These are phyloP conservation scores for Aplodontia rufa DNA, from an alignment of 2,113 vertebrate species.

Conservation along the genomic window DNA sequence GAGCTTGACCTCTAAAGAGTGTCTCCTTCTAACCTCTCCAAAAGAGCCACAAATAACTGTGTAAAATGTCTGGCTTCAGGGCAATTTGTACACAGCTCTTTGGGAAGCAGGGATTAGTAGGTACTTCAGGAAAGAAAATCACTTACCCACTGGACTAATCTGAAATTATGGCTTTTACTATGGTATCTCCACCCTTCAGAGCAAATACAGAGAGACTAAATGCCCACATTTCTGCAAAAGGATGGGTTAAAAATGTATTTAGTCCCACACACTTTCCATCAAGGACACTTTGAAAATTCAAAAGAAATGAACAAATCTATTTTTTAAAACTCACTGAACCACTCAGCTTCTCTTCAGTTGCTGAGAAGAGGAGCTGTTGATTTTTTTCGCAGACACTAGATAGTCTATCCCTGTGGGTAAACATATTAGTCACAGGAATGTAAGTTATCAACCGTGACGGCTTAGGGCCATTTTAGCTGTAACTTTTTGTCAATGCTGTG, in stretches of 20 bases:
- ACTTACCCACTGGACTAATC: slow-evolving; percentile 10
- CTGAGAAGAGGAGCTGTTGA: neutral
- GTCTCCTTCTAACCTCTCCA: neutral
- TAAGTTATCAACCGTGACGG: neutral
- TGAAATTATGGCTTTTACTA: neutral
- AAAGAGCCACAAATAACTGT: neutral
- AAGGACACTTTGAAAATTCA: slow-evolving; percentile 65
- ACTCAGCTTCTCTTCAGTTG: neutral
- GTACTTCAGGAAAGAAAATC: neutral
- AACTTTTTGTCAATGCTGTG: neutral
- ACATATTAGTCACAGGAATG: slow-evolving; percentile 54
- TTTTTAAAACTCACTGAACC: slow-evolving; percentile 35
- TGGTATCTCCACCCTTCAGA: neutral
- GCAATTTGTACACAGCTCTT: neutral
- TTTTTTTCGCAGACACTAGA: neutral
- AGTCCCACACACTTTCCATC: slow-evolving; percentile 38
- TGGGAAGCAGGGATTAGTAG: slow-evolving; percentile 1
- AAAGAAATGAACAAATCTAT: slow-evolving; percentile 33
- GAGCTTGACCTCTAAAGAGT: neutral
- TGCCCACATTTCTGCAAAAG: neutral
- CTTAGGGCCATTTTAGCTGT: slow-evolving; percentile 37
- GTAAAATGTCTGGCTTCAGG: slow-evolving; percentile 19
- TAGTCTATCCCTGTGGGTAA: neutral
- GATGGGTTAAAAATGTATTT: slow-evolving; percentile 47
- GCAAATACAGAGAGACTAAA: neutral